Conservation (phyloP, 1,140 invertebrate species). For the Ruditapes philippinarum region DNA sequence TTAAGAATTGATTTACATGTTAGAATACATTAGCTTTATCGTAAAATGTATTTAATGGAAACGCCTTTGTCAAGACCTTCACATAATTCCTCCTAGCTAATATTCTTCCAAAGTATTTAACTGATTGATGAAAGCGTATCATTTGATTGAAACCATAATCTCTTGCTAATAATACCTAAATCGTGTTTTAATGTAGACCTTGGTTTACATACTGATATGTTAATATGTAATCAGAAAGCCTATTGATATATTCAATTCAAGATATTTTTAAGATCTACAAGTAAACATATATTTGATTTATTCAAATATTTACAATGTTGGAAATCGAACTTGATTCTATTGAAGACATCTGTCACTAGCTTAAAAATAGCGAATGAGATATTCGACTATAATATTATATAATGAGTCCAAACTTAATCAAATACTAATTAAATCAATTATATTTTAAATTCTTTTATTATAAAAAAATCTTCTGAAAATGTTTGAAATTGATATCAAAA, state of each 20-base stretch:
- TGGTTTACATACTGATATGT: slow-evolving; percentile 22
- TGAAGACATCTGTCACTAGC: slow-evolving; percentile 9
- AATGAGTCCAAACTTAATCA: background rate
- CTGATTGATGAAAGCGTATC: slow-evolving; percentile 15
- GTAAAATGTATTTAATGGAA: background rate
- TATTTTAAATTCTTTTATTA: no score
- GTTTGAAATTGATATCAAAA: no score
- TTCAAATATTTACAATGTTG: slow-evolving; percentile 37
- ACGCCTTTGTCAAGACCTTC: background rate
- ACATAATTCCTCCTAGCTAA: background rate
- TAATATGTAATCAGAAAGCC: slow-evolving; percentile 21
- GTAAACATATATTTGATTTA: slow-evolving; percentile 37
- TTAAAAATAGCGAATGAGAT: slow-evolving; percentile 22
- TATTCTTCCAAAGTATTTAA: background rate
- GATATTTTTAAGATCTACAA: slow-evolving; percentile 20
- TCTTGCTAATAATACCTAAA: background rate
- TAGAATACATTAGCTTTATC: background rate
- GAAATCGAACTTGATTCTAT: slow-evolving; percentile 21
- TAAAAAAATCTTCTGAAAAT: no score
- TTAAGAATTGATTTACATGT: background rate
- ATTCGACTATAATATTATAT: background rate
- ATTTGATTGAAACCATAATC: slow-evolving; percentile 9
- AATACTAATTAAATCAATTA: no score
- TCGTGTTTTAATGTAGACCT: slow-evolving; percentile 32
- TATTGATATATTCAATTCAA: slow-evolving; percentile 7